These are phyloP conservation scores for Lophius americanus DNA, from an alignment of 2,797 vertebrate species.

Conservation along the genomic window DNA sequence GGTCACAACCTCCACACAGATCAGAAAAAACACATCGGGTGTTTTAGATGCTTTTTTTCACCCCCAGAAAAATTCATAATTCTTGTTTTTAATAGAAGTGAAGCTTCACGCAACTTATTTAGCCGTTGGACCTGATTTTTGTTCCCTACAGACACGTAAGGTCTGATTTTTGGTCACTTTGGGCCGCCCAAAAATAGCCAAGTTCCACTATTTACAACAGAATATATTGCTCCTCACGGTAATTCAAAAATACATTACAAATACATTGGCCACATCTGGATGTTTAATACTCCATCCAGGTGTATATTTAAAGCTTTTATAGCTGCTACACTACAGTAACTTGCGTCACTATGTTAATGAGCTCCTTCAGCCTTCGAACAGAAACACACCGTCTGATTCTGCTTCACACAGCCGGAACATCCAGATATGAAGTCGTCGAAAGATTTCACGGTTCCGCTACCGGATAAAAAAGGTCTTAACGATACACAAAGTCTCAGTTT, in stretches of 20 bases:
- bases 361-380: conserved; percentile 39
- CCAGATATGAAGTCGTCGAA: too few relatives aligned
- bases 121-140: conserved; percentile 29
- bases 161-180: conserved; percentile 49
- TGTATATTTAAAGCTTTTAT: neutral
- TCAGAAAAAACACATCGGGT: too few relatives aligned
- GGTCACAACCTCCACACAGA: too few relatives aligned
- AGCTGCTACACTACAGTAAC: conserved; percentile 38
- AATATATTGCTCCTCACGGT: neutral
- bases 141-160: neutral
- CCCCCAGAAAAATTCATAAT: too few relatives aligned
- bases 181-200: conserved; percentile 51
- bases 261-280: conserved; percentile 22
- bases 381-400: neutral
- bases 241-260: conserved; percentile 30
- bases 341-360: conserved; percentile 14
- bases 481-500: too few relatives aligned
- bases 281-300: neutral
- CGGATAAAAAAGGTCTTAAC: too few relatives aligned
- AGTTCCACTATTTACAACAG: conserved; percentile 26
- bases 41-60: too few relatives aligned
- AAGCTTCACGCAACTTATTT: too few relatives aligned
- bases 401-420: too few relatives aligned
- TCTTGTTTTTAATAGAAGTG: too few relatives aligned
- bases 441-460: too few relatives aligned